Evolutionary conservation across 2,113 vertebrate species (phyloP).

Genomic region (Dermatemys mawii): DNA sequence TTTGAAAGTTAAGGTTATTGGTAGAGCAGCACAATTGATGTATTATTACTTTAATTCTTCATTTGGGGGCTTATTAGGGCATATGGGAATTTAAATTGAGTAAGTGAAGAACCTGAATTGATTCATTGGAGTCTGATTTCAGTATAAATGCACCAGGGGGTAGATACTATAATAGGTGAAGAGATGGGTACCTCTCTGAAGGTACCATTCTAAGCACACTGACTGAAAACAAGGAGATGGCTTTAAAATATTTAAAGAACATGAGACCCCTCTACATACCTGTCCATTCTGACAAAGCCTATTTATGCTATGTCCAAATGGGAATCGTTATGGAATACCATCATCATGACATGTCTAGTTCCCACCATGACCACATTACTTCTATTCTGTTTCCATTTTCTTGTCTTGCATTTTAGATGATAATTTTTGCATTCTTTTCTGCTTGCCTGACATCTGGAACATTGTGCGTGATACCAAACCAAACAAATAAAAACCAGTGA

Average conservation of each 20-base stretch:
- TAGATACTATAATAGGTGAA: not conserved
- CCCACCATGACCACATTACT: not conserved
- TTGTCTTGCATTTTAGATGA: not conserved
- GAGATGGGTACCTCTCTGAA: not conserved
- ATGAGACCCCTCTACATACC: not conserved
- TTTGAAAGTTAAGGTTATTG: constrained; percentile 75
- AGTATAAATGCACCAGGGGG: not conserved
- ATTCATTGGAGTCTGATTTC: constrained; percentile 44
- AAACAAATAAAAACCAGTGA: not conserved
- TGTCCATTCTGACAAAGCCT: not conserved
- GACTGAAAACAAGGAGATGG: not conserved
- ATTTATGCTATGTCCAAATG: not conserved
- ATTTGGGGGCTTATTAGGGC: constrained; percentile 73
- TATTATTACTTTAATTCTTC: constrained; percentile 77
- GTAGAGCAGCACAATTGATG: constrained; percentile 67
- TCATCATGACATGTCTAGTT: not conserved
- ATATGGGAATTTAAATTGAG: constrained; percentile 73
- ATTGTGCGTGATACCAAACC: not conserved
- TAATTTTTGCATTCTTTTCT: not conserved
- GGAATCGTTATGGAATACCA: not conserved
- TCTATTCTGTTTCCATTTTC: not conserved
- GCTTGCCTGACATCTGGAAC: not conserved
- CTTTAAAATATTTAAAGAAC: not conserved
- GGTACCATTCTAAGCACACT: not conserved
- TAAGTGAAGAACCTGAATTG: constrained; percentile 53